phyloP scores from a whole-genome alignment of 2,888 invertebrate species.

The Anoplius nigerrimus region DNA sequence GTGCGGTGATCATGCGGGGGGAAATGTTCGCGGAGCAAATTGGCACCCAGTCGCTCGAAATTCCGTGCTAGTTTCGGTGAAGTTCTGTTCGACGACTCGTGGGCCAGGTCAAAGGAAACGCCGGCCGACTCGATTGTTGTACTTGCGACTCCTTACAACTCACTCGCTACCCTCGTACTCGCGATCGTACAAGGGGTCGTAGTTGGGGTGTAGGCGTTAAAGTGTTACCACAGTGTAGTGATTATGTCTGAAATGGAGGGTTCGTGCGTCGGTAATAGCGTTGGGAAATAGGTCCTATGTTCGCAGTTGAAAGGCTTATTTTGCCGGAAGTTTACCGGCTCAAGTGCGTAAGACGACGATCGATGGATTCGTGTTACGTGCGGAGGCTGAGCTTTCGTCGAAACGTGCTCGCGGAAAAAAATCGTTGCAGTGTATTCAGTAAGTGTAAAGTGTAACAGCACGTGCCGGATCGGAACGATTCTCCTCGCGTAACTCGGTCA shows the following conservation, averaged over 20 bases:
- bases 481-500: background rate
- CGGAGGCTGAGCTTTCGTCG: no score
- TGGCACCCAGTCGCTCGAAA: conserved; percentile 66
- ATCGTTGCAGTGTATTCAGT: no score
- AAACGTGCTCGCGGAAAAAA: no score
- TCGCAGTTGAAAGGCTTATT: conserved; percentile 9
- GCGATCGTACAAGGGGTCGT: no score
- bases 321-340: conserved; percentile 15
- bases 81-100: no score
- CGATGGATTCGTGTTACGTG: no score
- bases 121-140: no score
- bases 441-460: background rate
- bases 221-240: background rate
- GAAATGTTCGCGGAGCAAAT: conserved; percentile 66
- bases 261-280: conserved; percentile 8
- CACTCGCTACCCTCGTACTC: no score
- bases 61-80: conserved; percentile 33
- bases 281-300: conserved; percentile 11
- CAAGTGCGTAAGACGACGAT: conserved; percentile 20
- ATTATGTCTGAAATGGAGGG: conserved; percentile 15
- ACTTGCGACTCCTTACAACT: no score
- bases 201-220: no score
- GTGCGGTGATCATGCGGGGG: no score
- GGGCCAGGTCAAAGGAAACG: no score
- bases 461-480: conserved; percentile 8